Evolutionary conservation across 2,797 vertebrate species (phyloP), one percentile per base, ranked within the genome.

Genomic region (Florisuga fusca): DNA sequence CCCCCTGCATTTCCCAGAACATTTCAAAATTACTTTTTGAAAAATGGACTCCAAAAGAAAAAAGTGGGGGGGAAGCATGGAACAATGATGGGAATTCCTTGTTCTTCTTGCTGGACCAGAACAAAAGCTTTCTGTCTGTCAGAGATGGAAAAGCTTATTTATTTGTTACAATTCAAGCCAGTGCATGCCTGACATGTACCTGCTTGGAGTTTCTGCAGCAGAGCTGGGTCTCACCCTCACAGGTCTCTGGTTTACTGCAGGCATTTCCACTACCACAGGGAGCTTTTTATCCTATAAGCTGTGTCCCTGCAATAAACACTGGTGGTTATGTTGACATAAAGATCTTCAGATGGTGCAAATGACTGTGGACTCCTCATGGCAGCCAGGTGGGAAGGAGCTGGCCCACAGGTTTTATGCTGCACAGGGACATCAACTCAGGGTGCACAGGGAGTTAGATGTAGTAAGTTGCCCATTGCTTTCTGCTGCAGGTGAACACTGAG

Each of bases 11-110:
- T 91, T 97, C 87, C 89, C 93, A 96, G 92, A 94, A 96, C 95
- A 96, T 93, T 94, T 94, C 93, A 96, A 94, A 96, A 96, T 97
- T 96, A 84, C 89, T 96, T 97, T 96, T 95, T 97, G 96, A 97
- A 94, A 97, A 97, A 97, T 96, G 53, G 61, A 85, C 74, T 86
- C 73, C 12, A 74, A 94, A 95, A 84, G 58, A 61, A 82, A 45
- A 58, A 73, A 57, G 31, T 33, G 27, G 7, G 29, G 29, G 5
- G 34, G 21, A 10, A 27, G 43, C 71, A 33, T 75, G 63, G 41
- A 96, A 96, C 94, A 95, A 94, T 93, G 71, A 29, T 96, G 94
- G 91, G 95, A 97, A 96, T 93, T 93, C 68, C 89, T 93, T 67
- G 57, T 84, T 74, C 77, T 91, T 87, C 61, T 76, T 74, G 43